Evolutionary conservation across 2,113 vertebrate species (phyloP), one percentile per base, ranked within the genome.

Genomic region (Oreotrochilus melanogaster): DNA sequence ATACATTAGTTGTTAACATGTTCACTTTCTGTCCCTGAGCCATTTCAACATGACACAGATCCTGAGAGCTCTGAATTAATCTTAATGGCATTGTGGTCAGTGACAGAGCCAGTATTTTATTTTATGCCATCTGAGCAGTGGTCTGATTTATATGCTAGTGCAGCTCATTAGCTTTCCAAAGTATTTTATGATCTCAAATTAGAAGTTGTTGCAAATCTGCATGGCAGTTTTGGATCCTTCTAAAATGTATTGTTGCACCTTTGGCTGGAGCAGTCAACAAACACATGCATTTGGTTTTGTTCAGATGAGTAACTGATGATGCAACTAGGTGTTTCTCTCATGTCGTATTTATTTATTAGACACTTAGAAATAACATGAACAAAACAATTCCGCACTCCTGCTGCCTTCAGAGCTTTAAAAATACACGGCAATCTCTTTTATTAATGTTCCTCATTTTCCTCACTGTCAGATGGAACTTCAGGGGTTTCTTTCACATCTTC

Each of bases 81-180:
- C 78, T 79, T 94, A 95, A 94, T 95, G 88, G 54, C 42, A 50
- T 54, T 80, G 42, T 90, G 90, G 90, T 95, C 86, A 73, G 71
- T 93, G 95, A 76, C 85, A 94, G 83, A 94, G 84, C 53, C 51
- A 58, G 53, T 94, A 74, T 94, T 95, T 88, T 94, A 88, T 76
- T 88, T 92, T 94, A 73, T 76, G 86, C 91, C 47, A 58, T 82
- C 33, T 94, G 82, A 96, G 47, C 75, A 70, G 70, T 95, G 60
- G 58, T 89, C 31, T 43, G 75, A 96, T 96, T 95, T 97, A 95
- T 97, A 76, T 88, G 42, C 21, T 31, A 92, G 42, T 90, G 82
- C 86, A 95, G 90, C 88, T 97, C 92, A 96, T 95, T 95, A 97
- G 94, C 86, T 97, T 96, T 57, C 75, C 31, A 15, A 88, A 88